These are phyloP conservation scores for Cebus imitator DNA, from an alignment of 2,113 vertebrate genomes.

Conservation along the genomic window DNA sequence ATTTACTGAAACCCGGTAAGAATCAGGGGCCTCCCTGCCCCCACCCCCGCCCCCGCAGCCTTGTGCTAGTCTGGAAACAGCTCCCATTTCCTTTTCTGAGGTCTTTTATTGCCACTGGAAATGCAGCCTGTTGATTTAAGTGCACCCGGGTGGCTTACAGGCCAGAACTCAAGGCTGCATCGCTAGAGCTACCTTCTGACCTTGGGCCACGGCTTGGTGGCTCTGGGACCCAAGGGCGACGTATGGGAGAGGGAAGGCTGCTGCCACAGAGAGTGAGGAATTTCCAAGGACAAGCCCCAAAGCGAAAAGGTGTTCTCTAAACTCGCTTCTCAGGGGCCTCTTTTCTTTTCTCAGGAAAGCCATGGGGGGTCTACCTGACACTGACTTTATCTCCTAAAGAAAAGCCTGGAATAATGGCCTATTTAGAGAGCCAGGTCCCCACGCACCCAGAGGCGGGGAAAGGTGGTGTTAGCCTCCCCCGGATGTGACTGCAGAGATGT, in stretches of 20 bases:
- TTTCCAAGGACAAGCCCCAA: background rate
- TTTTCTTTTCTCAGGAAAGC: background rate
- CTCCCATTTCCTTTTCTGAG: background rate
- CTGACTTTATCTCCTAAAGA: background rate
- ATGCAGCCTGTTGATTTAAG: background rate
- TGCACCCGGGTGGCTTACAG: background rate
- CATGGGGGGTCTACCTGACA: background rate
- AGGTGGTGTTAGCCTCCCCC: rapidly evolving
- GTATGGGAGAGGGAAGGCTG: rapidly evolving
- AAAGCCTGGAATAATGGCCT: background rate
- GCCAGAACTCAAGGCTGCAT: background rate
- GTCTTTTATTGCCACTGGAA: background rate
- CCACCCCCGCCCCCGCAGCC: background rate
- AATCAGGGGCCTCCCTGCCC: no score
- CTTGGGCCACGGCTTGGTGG: background rate
- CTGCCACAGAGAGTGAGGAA: background rate
- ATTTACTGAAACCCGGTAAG: rapidly evolving
- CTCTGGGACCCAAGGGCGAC: background rate
- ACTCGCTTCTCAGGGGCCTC: no score
- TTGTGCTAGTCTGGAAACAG: background rate
- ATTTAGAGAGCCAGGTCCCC: background rate
- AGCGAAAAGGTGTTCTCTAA: background rate
- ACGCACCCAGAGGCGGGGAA: background rate
- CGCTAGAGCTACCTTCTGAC: no score
- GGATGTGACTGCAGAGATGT: rapidly evolving